Evolutionary conservation across 1,140 invertebrate species (phyloP).

Genomic region (Drosophila kurseongensis): DNA sequence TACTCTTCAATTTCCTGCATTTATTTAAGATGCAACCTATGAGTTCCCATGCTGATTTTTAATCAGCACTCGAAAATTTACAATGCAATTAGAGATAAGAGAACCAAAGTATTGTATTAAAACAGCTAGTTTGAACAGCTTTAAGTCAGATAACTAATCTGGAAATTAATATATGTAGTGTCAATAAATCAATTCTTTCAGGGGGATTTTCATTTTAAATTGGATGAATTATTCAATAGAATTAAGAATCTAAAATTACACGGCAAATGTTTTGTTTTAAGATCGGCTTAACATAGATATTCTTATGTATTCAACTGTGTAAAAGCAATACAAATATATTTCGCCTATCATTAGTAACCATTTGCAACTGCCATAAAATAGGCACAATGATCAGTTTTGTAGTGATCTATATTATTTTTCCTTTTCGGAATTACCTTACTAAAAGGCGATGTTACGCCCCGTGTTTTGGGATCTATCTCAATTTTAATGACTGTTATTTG

Average conservation of each 20-base stretch:
- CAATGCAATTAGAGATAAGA: conserved; percentile 3
- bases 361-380: too few relatives aligned
- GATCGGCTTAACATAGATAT: too few relatives aligned
- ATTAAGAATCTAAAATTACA: too few relatives aligned
- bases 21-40: not conserved
- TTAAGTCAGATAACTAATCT: not conserved
- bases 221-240: too few relatives aligned
- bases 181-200: not conserved
- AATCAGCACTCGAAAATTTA: not conserved
- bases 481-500: conserved; percentile 7
- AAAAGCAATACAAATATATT: too few relatives aligned
- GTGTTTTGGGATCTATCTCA: not conserved
- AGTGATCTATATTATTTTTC: not conserved
- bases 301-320: too few relatives aligned
- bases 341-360: too few relatives aligned
- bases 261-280: not conserved
- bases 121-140: not conserved
- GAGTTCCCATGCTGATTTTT: not conserved
- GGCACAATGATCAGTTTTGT: too few relatives aligned
- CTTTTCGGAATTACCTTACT: too few relatives aligned
- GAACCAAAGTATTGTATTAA: not conserved
- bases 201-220: not conserved
- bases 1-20: not conserved
- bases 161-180: not conserved
- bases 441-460: too few relatives aligned